phyloP scores from a whole-genome alignment of 2,797 vertebrate genomes.

The Basileuterus tristriatus region DNA sequence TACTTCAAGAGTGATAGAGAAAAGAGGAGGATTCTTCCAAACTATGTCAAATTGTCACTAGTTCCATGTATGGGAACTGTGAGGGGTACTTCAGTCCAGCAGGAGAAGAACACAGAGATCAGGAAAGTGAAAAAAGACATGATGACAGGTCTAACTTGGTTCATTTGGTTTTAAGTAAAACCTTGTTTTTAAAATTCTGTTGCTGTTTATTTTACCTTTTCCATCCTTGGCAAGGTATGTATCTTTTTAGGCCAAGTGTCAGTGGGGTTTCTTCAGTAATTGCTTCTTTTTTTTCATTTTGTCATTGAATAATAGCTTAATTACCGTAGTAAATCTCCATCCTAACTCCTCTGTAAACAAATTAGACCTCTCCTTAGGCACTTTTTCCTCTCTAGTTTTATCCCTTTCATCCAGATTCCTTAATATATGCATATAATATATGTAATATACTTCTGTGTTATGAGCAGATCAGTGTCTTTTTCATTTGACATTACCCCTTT shows the following conservation, averaged over 20 bases:
- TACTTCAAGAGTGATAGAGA: background rate
- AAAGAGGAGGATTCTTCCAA: background rate
- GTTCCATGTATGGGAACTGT: background rate
- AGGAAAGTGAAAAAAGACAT: background rate
- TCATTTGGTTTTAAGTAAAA: background rate
- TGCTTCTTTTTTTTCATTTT: constrained; percentile 10
- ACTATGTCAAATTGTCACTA: background rate
- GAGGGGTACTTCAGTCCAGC: background rate
- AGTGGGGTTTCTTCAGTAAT: constrained; percentile 15
- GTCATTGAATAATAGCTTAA: constrained; percentile 58
- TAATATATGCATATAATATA: background rate
- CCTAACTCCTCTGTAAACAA: constrained; percentile 33
- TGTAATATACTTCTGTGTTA: background rate
- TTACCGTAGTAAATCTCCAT: constrained; percentile 34
- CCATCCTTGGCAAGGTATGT: background rate
- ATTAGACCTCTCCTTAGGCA: background rate
- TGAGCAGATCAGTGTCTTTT: constrained; percentile 13
- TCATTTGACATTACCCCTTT: constrained; percentile 1
- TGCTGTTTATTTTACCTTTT: background rate
- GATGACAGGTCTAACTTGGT: background rate
- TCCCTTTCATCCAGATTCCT: background rate
- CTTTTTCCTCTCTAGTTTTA: background rate
- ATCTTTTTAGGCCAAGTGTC: background rate
- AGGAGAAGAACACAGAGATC: background rate
- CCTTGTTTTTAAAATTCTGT: background rate